These are phyloP conservation scores for Montipora capitata DNA, from an alignment of 92 coral and sea anemone genomes.

Conservation along the genomic window DNA sequence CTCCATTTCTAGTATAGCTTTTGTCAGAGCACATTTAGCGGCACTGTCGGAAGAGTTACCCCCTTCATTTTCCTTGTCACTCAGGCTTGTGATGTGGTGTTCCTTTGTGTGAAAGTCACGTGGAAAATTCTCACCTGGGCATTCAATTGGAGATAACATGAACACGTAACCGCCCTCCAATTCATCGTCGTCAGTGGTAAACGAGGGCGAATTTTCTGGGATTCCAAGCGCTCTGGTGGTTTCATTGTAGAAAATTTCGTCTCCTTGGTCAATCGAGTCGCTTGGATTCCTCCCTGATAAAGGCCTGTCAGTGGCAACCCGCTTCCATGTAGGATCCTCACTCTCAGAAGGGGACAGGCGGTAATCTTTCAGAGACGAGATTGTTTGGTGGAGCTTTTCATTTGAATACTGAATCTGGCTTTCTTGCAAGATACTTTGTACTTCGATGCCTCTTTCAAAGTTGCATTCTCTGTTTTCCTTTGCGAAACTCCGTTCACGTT, in stretches of 20 bases:
- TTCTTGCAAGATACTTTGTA: neutral
- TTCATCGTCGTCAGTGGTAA: neutral
- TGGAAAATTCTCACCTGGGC: neutral
- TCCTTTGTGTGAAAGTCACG: neutral
- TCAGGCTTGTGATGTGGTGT: neutral
- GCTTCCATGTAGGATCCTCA: neutral
- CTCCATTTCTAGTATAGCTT: conserved; percentile 5
- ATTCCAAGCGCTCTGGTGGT: neutral
- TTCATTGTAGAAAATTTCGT: neutral
- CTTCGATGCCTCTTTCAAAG: neutral
- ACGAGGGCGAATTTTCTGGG: neutral
- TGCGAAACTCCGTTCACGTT: neutral
- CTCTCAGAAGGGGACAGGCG: neutral
- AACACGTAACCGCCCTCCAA: neutral
- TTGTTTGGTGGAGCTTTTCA: neutral
- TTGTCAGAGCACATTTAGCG: conserved; percentile 7
- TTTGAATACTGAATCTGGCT: neutral
- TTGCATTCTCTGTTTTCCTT: neutral
- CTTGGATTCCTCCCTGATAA: neutral
- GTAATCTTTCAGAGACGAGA: neutral
- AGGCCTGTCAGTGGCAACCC: neutral
- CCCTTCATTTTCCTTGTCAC: neutral
- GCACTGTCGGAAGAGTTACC: neutral
- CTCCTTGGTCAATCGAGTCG: neutral
- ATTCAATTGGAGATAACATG: neutral